phyloP scores from a whole-genome alignment of 2,113 vertebrate genomes.

The Leptobrachium ailaonicum region DNA sequence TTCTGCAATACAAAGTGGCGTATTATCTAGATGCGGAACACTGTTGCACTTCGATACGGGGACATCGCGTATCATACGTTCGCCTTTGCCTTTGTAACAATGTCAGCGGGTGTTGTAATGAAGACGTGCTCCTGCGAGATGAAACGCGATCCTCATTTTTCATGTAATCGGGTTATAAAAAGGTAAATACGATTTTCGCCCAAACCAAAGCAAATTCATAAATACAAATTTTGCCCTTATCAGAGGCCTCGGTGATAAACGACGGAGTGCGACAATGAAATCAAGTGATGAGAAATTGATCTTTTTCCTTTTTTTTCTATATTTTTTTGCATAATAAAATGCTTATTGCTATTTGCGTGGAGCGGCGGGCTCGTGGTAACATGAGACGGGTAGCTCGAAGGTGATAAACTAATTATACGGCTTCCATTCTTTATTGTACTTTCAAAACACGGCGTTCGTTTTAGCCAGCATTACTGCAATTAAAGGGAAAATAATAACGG shows the following conservation, averaged over 20 bases:
- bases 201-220: constrained; percentile 30
- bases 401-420: not conserved
- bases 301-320: not conserved
- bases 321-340: not conserved
- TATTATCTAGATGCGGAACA: constrained; percentile 26
- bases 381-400: not conserved
- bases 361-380: not conserved
- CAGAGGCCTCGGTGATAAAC: constrained; percentile 17
- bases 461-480: not conserved
- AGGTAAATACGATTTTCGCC: constrained; percentile 19
- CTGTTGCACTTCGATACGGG: not conserved
- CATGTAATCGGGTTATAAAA: not conserved
- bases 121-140: not conserved
- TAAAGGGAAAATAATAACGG: not conserved
- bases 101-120: constrained; percentile 16
- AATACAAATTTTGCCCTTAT: constrained; percentile 30
- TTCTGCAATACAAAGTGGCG: constrained; percentile 35
- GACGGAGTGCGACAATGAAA: not conserved
- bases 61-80: constrained; percentile 18
- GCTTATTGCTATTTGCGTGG: not conserved
- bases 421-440: not conserved
- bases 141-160: constrained; percentile 6
- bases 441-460: not conserved
- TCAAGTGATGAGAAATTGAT: constrained; percentile 20
- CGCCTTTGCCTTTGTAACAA: constrained; percentile 12